Conservation (phyloP, 35 echinoderm and acorn worm genomes). For the Acanthaster planci region DNA sequence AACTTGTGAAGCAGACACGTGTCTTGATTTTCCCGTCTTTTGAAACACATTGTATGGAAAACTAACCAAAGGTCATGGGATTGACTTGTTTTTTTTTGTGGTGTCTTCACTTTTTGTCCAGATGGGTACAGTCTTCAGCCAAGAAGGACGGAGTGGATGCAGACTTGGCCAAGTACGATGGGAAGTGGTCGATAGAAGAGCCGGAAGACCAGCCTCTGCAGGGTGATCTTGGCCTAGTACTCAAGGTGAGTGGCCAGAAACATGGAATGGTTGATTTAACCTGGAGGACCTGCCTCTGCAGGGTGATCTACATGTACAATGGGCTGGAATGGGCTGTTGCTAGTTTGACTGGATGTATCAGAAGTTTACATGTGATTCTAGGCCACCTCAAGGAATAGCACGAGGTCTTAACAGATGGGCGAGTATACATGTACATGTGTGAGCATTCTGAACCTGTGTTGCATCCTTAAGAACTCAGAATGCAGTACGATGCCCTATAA, state of each 20-base stretch:
- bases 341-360: too few species aligned
- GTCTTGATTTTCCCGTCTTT: background rate
- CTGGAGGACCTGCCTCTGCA: too few species aligned
- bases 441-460: too few species aligned
- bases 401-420: too few species aligned
- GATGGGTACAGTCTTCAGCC: slow-evolving; percentile 81
- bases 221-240: slow-evolving; percentile 88
- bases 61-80: background rate
- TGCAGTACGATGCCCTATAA: too few species aligned
- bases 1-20: background rate
- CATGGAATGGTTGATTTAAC: too few species aligned
- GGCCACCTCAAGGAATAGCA: too few species aligned
- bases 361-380: too few species aligned
- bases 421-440: too few species aligned
- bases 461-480: too few species aligned
- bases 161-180: slow-evolving; percentile 92
- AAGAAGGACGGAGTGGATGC: slow-evolving; percentile 96
- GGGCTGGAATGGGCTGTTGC: too few species aligned
- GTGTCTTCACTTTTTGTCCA: background rate
- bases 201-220: slow-evolving; percentile 59
- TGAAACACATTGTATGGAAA: background rate
- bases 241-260: slow-evolving; percentile 63
- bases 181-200: slow-evolving; percentile 91
- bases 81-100: background rate
- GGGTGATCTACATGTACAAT: too few species aligned